phyloP scores from a whole-genome alignment of 1,140 invertebrate species.

The Branchinecta lindahli region DNA sequence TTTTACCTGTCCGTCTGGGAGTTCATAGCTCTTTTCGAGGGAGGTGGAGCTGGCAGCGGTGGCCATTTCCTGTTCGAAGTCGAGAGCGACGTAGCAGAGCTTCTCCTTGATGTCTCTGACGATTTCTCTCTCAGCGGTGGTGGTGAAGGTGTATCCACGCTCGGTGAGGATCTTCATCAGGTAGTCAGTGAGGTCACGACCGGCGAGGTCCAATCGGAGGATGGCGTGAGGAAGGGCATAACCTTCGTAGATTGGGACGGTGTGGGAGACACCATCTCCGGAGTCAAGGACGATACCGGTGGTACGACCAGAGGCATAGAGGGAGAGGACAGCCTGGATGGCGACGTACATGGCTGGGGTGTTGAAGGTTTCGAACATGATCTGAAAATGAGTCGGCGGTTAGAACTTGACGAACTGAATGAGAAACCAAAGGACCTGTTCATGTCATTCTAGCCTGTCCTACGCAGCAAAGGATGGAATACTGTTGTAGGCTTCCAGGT shows the following conservation, averaged over 20 bases:
- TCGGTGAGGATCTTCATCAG: constrained; percentile 29
- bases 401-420: too few relatives aligned
- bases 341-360: constrained; percentile 58
- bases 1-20: constrained; percentile 39
- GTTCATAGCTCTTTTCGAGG: constrained; percentile 42
- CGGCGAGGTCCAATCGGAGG: constrained; percentile 25
- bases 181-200: constrained; percentile 11
- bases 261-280: constrained; percentile 74
- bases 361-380: constrained; percentile 43
- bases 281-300: constrained; percentile 78
- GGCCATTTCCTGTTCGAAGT: constrained; percentile 36
- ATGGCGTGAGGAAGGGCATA: constrained; percentile 39
- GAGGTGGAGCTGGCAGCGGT: constrained; percentile 38
- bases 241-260: constrained; percentile 71
- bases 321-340: constrained; percentile 55
- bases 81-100: too few relatives aligned
- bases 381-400: constrained; percentile 12
- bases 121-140: constrained; percentile 29
- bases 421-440: too few relatives aligned
- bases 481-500: too few relatives aligned
- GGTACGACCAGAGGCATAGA: constrained; percentile 79
- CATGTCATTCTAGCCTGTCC: too few relatives aligned
- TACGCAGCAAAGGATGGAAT: too few relatives aligned
- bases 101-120: constrained; percentile 31
- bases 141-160: constrained; percentile 43